Evolutionary conservation across 2,113 vertebrate species (phyloP), one percentile per base, ranked within the genome.

Genomic region (Notarius lentiginosus): DNA sequence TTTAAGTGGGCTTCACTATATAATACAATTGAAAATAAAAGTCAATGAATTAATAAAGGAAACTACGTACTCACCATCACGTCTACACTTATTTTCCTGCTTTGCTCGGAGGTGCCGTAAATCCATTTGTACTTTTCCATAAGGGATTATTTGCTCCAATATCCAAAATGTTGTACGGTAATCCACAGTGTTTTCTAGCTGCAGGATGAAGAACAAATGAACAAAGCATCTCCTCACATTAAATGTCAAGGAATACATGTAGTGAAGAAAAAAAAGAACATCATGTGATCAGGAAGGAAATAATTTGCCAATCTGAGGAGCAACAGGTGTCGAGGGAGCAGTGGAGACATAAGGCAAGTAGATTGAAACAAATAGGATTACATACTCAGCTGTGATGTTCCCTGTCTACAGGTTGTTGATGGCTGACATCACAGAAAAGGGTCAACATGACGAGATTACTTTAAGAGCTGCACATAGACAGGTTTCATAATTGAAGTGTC

Each of bases 351-450:
- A 88, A 90, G 85, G 86, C 65, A 79, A 72, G 76, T 68, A 87
- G 89, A 92, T 81, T 89, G 91, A 84, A 70, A 84, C 90, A 94
- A 95, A 95, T 93, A 93, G 93, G 94, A 95, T 95, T 95, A 94
- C 80, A 92, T 92, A 92, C 91, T 92, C 91, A 93, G 92, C 92
- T 89, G 92, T 91, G 89, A 91, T 91, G 92, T 90, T 90, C 82
- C 72, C 85, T 90, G 84, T 72, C 88, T 75, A 79, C 60, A 79
- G 53, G 82, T 84, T 61, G 66, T 75, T 79, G 8, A 75, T 76
- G 79, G 85, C 47, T 53, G 68, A 88, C 60, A 41, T 90, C 89
- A 90, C 84, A 81, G 30, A 30, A 63, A 47, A 73, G 79, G 49
- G 79, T 72, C 51, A 47, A 63, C 63, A 60, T 58, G 56, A 83